phyloP scores from a whole-genome alignment of 2,797 vertebrate species.

The Squalus acanthias region DNA sequence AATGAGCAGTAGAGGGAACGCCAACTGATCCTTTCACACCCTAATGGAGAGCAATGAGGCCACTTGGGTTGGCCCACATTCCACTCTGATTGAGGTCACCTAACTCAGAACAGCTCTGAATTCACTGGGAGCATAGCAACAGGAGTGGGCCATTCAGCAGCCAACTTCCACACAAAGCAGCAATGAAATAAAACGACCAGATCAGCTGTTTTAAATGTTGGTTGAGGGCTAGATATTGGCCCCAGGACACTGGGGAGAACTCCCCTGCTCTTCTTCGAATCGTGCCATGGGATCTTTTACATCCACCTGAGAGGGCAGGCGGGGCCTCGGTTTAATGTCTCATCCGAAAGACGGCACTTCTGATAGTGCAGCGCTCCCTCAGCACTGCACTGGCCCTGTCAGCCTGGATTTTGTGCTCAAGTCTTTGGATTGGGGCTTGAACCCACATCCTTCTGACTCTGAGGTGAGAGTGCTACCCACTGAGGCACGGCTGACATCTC shows the following conservation, averaged over 20 bases:
- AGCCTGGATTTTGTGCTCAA: neutral
- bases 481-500: neutral
- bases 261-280: neutral
- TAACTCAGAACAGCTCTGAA: neutral
- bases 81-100: neutral
- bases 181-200: neutral
- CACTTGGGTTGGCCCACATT: neutral
- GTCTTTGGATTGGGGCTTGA: neutral
- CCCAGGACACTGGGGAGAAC: neutral
- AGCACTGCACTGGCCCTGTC: too few relatives aligned
- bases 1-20: neutral
- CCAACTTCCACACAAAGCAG: neutral
- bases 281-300: neutral
- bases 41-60: neutral
- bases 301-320: too few relatives aligned
- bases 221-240: neutral
- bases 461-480: neutral
- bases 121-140: neutral
- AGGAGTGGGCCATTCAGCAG: neutral
- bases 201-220: neutral
- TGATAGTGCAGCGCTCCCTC: neutral
- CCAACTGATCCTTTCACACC: neutral
- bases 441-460: too few relatives aligned
- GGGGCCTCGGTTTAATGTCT: neutral
- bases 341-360: neutral